These are phyloP conservation scores for Lasioglossum figueresi DNA, from an alignment of 2,888 invertebrate genomes.

Conservation along the genomic window DNA sequence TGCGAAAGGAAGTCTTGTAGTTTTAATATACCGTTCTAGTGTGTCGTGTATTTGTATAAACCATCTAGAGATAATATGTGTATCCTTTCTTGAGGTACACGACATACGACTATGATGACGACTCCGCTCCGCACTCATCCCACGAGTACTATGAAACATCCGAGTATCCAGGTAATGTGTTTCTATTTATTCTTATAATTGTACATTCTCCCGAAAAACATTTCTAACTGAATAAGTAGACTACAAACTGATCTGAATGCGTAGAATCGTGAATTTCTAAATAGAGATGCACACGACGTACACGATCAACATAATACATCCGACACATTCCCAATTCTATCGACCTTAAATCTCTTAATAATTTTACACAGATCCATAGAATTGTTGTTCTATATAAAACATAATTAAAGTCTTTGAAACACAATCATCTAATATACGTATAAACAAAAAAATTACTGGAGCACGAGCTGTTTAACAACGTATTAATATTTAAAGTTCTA, in stretches of 20 bases:
- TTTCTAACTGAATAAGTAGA: conserved; percentile 20
- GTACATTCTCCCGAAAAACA: conserved; percentile 28
- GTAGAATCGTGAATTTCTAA: conserved; percentile 19
- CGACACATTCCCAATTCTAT: conserved; percentile 8
- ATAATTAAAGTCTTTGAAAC: conserved; percentile 36
- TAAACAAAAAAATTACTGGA: conserved; percentile 26
- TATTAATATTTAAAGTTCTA: conserved; percentile 36
- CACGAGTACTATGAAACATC: conserved; percentile 85
- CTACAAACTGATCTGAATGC: neutral
- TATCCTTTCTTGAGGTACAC: conserved; percentile 79
- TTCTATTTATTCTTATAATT: conserved; percentile 3
- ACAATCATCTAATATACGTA: neutral
- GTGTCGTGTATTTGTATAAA: conserved; percentile 26
- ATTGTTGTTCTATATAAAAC: conserved; percentile 24
- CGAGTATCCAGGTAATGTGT: conserved; percentile 83
- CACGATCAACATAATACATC: conserved; percentile 29
- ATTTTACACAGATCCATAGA: conserved; percentile 41
- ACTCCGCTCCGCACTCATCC: conserved; percentile 79
- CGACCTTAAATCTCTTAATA: conserved; percentile 46
- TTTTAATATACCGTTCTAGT: neutral
- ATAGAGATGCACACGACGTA: conserved; percentile 7
- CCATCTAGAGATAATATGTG: conserved; percentile 76
- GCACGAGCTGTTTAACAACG: conserved; percentile 29
- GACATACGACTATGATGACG: conserved; percentile 82
- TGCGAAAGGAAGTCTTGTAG: neutral